Conservation (phyloP, 2,113 vertebrate species). For the Nothobranchius furzeri region DNA sequence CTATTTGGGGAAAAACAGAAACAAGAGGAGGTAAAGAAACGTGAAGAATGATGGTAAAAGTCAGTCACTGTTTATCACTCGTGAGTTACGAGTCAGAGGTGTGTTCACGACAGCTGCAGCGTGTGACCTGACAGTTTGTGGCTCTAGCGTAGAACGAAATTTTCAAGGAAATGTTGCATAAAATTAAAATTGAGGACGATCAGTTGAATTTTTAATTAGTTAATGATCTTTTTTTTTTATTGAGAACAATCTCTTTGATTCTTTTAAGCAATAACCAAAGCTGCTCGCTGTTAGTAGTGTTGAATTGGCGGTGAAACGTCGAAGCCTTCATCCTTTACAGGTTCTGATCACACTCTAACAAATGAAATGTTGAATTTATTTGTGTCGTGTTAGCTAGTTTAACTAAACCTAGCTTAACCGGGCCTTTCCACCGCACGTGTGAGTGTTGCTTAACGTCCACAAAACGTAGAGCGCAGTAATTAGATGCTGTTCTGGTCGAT, state of each 20-base stretch:
- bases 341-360: conserved; percentile 58
- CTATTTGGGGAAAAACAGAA: conserved; percentile 69
- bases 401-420: no score
- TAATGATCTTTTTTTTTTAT: background rate
- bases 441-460: no score
- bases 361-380: no score
- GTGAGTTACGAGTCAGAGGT: conserved; percentile 36
- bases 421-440: no score
- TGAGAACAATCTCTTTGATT: background rate
- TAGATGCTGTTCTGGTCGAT: no score
- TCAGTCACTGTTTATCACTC: conserved; percentile 35
- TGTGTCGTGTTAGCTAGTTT: no score
- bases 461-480: no score
- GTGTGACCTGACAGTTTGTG: background rate
- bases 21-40: conserved; percentile 23
- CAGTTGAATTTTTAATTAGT: no score
- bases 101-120: conserved; percentile 37
- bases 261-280: background rate
- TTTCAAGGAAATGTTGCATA: background rate
- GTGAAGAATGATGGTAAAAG: conserved; percentile 60
- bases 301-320: background rate
- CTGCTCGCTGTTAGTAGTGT: no score
- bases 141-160: background rate
- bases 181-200: background rate
- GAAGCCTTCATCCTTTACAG: conserved; percentile 24